Evolutionary conservation across 2,888 invertebrate genomes (phyloP), one percentile per base, ranked within the genome.

Genomic region (Thelaira solivaga): DNA sequence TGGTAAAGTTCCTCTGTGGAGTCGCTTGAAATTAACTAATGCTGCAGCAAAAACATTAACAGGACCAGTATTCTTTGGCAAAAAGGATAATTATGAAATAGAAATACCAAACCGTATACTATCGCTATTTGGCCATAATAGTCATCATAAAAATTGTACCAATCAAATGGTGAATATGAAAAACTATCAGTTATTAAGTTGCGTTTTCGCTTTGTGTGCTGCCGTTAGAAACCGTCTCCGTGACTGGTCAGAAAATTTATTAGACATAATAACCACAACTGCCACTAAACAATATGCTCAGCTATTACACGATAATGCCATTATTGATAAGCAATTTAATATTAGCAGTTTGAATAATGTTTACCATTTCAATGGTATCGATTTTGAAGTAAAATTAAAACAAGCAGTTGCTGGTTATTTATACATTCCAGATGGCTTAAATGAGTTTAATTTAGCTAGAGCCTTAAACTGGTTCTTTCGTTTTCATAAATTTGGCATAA

Each of bases 61-160:
- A 8, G n/a, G n/a, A n/a, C n/a, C n/a, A n/a, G n/a, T n/a, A n/a
- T n/a, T n/a, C n/a, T 29, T 0, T n/a, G n/a, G n/a, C n/a, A n/a
- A n/a, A n/a, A n/a, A n/a, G n/a, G n/a, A n/a, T n/a, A 83, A 83
- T 49, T 94, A 92, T 91, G 92, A 93, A 76, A 90, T 93, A 1
- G 93, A 94, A 83, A 92, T 93, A 80, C 90, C 91, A 1, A 91
- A 91, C 2, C 93, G 93, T 79, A 86, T 94, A 0, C 93, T 90
- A 88, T 93, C 94, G 0, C 86, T 94, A 1, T 92, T 92, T 91
- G 93, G 93, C 0, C 90, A 90, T 18, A 83, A 93, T 11, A 6
- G 13, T 2, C 24, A 31, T 0, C 92, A 93, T 87, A 92, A 93
- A 4, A 85, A 89, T 57, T 91, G 92, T 34, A 81, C 84, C 0